Evolutionary conservation across 2,113 vertebrate species (phyloP).

Genomic region (Rhabdomys dilectus): DNA sequence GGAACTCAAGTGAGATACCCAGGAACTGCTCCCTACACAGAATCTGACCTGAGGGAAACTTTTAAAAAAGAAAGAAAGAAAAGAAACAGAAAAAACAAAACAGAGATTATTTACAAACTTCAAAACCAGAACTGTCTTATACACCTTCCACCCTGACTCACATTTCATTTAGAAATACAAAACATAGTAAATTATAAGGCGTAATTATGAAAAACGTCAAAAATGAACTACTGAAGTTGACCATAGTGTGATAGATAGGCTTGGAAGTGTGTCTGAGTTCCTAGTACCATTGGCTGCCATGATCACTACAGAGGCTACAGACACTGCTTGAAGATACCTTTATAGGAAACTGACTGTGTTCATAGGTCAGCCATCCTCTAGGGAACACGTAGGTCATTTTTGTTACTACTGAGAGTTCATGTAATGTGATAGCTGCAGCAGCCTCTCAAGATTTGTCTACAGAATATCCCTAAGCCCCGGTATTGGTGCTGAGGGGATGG

Average conservation of each 20-base stretch:
- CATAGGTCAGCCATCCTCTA: conserved; percentile 65
- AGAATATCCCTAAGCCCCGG: background rate
- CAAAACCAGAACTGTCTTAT: conserved; percentile 79
- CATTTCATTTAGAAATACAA: conserved; percentile 84
- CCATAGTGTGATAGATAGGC: background rate
- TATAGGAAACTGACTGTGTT: conserved; percentile 77
- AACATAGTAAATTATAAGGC: conserved; percentile 78
- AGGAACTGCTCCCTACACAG: conserved; percentile 85
- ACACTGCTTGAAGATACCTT: background rate
- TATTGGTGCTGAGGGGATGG: background rate
- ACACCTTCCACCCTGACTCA: conserved; percentile 83
- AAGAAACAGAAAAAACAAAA: conserved; percentile 73
- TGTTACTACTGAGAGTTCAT: conserved; percentile 51
- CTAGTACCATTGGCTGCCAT: conserved; percentile 72
- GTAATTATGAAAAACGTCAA: conserved; percentile 67
- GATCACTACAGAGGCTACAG: conserved; percentile 66
- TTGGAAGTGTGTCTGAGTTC: conserved; percentile 31
- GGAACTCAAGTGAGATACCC: too few relatives aligned
- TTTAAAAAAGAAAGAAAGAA: too few relatives aligned
- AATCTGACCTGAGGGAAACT: conserved; percentile 84
- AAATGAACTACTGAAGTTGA: conserved; percentile 56
- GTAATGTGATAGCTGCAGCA: background rate
- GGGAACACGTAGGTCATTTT: conserved; percentile 57
- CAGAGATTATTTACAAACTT: conserved; percentile 82
- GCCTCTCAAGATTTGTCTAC: background rate